Conservation (phyloP, 2,797 vertebrate genomes). For the Betta splendens region DNA sequence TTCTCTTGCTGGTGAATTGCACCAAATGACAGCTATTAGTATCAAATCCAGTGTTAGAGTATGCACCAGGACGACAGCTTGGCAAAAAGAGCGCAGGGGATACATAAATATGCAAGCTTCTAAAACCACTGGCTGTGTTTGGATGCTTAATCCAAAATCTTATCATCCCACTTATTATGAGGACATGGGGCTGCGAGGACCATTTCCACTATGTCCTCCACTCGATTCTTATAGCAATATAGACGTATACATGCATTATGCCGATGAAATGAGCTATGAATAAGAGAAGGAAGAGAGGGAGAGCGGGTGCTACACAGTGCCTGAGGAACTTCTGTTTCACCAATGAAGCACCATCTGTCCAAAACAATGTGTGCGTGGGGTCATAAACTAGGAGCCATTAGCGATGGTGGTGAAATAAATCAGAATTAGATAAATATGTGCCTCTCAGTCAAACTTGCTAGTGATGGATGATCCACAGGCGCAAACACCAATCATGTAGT, state of each 20-base stretch:
- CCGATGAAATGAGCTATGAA: slow-evolving; percentile 90
- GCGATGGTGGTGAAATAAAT: slow-evolving; percentile 75
- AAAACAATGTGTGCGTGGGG: slow-evolving; percentile 71
- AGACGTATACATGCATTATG: slow-evolving; percentile 84
- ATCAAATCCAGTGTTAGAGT: slow-evolving; percentile 68
- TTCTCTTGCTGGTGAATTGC: slow-evolving; percentile 84
- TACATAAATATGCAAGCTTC: slow-evolving; percentile 62
- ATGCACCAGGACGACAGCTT: slow-evolving; percentile 53
- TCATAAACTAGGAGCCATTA: slow-evolving; percentile 81
- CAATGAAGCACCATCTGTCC: slow-evolving; percentile 82
- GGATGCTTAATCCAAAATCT: slow-evolving; percentile 54
- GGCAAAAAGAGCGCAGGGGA: slow-evolving; percentile 38
- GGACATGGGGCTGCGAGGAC: slow-evolving; percentile 37
- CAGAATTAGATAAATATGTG: slow-evolving; percentile 81
- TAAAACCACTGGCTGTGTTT: slow-evolving; percentile 55
- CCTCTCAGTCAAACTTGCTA: slow-evolving; percentile 71
- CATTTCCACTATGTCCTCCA: not conserved
- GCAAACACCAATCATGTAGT: slow-evolving; percentile 68
- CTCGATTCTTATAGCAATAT: slow-evolving; percentile 58
- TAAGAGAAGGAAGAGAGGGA: slow-evolving; percentile 73
- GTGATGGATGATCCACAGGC: slow-evolving; percentile 68
- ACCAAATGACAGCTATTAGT: slow-evolving; percentile 95
- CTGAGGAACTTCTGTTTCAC: slow-evolving; percentile 70
- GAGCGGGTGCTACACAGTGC: slow-evolving; percentile 46
- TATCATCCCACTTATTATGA: slow-evolving; percentile 61